Percentiles rank a stretch among this genome's conserved stretches.
These are phyloP conservation scores for Nephrotoma flavescens DNA, from an alignment of 2,888 invertebrate genomes.

Conservation along the genomic window DNA sequence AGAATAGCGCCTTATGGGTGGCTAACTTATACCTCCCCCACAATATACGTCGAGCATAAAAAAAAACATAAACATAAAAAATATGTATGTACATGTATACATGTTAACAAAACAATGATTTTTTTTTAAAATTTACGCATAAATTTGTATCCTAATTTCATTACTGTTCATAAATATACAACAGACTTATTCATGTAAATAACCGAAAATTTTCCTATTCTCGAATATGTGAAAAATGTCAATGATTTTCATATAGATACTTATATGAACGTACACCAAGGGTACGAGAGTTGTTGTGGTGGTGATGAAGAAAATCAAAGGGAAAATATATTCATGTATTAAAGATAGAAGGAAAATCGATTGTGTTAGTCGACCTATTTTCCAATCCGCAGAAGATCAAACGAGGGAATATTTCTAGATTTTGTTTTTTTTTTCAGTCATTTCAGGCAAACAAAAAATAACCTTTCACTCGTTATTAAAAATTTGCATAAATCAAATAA, in stretches of 20 bases:
- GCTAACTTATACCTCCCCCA: background rate
- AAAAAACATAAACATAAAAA: background rate
- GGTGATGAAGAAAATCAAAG: background rate
- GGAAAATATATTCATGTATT: background rate
- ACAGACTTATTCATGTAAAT: background rate
- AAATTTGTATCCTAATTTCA: background rate
- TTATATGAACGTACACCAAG: background rate
- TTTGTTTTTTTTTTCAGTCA: no score
- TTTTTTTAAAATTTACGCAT: background rate
- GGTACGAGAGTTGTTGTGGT: background rate
- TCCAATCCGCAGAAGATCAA: background rate
- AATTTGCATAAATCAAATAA: no score
- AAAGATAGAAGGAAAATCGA: background rate
- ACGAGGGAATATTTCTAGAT: background rate
- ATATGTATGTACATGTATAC: background rate
- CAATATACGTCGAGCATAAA: background rate
- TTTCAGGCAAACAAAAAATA: no score
- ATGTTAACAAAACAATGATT: background rate
- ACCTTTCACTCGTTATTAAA: no score
- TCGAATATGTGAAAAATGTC: background rate
- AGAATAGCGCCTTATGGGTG: background rate
- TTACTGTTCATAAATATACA: background rate
- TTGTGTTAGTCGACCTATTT: background rate
- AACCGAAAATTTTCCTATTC: background rate
- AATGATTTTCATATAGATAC: background rate